Evolutionary conservation across 2,888 invertebrate species (phyloP).

Genomic region (Trichopria drosophilae): DNA sequence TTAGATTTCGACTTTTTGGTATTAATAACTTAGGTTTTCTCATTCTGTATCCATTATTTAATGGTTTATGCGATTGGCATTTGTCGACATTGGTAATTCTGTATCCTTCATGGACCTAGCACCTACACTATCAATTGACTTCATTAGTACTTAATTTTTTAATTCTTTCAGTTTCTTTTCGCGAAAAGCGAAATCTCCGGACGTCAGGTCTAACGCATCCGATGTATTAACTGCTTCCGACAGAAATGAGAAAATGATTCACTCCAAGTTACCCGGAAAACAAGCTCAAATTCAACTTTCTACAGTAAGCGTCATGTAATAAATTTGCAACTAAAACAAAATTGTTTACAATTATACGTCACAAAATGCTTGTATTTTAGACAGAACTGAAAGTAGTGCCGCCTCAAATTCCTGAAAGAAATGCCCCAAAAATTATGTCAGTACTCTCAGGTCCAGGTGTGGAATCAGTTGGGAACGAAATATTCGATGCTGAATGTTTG

Average conservation of each 20-base stretch:
- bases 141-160: slow-evolving; percentile 2
- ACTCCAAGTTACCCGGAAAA: too few species aligned
- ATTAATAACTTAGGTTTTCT: too few species aligned
- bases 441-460: slow-evolving; percentile 71
- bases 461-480: slow-evolving; percentile 82
- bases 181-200: slow-evolving; percentile 68
- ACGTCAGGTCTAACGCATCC: slow-evolving; percentile 69
- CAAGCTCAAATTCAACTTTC: slow-evolving; percentile 56
- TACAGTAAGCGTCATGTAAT: slow-evolving; percentile 44
- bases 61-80: not conserved
- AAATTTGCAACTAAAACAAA: not conserved
- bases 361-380: slow-evolving; percentile 59
- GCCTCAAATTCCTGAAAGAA: slow-evolving; percentile 68
- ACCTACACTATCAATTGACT: not conserved
- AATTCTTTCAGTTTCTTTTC: slow-evolving; percentile 73
- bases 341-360: too few species aligned
- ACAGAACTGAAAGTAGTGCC: slow-evolving; percentile 66
- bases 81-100: not conserved
- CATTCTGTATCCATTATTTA: not conserved
- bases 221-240: slow-evolving; percentile 62
- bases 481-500: slow-evolving; percentile 83
- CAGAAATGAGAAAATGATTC: slow-evolving; percentile 42
- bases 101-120: not conserved
- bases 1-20: too few species aligned
- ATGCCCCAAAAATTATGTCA: slow-evolving; percentile 70